Evolutionary conservation across 2,113 vertebrate species (phyloP).

Genomic region (Rhinoptilus africanus): DNA sequence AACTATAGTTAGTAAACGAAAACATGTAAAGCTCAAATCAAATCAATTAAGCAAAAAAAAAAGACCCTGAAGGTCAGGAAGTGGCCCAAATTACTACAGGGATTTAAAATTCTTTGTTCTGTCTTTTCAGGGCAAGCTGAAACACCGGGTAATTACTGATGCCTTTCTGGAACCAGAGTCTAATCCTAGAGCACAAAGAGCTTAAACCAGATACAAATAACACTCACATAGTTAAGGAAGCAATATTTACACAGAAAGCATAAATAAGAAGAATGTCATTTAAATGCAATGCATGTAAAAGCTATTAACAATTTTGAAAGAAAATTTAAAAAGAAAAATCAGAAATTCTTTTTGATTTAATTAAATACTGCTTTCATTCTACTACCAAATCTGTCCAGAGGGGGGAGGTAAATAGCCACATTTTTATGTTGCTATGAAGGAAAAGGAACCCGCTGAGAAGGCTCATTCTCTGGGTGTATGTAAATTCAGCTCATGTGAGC

Average conservation of each 20-base stretch:
- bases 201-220: neutral
- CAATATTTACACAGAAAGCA: neutral
- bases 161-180: neutral
- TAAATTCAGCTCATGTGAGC: neutral
- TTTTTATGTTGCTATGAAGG: neutral
- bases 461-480: neutral
- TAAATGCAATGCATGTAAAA: neutral
- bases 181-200: neutral
- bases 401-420: neutral
- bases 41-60: neutral
- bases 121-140: neutral
- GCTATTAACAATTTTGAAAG: neutral
- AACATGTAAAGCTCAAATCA: neutral
- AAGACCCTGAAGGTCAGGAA: neutral
- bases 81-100: neutral
- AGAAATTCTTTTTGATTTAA: neutral
- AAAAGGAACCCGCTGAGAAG: neutral
- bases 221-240: neutral
- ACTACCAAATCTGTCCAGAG: neutral
- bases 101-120: neutral
- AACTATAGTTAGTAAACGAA: neutral
- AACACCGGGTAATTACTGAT: neutral
- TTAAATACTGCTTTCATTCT: neutral
- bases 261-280: neutral
- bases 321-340: neutral